Evolutionary conservation across 1,140 invertebrate species (phyloP).

Genomic region (Drosophila pectinifera): DNA sequence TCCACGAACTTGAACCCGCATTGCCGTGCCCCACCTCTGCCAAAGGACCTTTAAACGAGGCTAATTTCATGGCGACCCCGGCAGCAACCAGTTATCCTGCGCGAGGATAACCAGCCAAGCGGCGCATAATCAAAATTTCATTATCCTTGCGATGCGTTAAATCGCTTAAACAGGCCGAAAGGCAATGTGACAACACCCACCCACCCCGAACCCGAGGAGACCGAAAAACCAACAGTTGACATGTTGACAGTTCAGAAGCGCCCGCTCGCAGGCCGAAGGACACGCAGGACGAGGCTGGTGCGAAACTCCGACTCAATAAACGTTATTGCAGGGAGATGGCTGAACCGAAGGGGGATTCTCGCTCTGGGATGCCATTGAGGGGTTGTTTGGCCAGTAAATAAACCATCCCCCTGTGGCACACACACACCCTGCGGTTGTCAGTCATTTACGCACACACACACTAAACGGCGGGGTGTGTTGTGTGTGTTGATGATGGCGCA

Average conservation of each 20-base stretch:
- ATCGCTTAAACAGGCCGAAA: conserved; percentile 80
- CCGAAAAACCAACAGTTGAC: conserved; percentile 56
- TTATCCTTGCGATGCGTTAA: conserved; percentile 84
- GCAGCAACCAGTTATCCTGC: conserved; percentile 53
- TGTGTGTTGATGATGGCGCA: conserved; percentile 71
- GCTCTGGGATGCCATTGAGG: conserved; percentile 33
- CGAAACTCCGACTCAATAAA: conserved; percentile 80
- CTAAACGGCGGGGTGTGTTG: conserved; percentile 69
- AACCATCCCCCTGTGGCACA: conserved; percentile 62
- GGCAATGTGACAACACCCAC: conserved; percentile 46
- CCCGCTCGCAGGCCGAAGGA: conserved; percentile 23
- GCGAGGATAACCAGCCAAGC: conserved; percentile 60
- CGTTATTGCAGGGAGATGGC: conserved; percentile 60
- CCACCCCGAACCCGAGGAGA: background rate
- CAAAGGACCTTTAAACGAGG: conserved; percentile 34
- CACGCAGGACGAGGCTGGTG: conserved; percentile 66
- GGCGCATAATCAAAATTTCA: conserved; percentile 81
- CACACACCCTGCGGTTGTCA: conserved; percentile 72
- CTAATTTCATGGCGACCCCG: conserved; percentile 38
- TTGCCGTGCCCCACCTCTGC: background rate
- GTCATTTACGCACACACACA: conserved; percentile 63
- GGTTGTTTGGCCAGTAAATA: conserved; percentile 79
- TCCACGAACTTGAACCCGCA: conserved; percentile 18
- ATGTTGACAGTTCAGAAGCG: conserved; percentile 78
- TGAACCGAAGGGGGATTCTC: conserved; percentile 9